Conservation (phyloP, 2,888 invertebrate species). For the Drosophila emarginata region DNA sequence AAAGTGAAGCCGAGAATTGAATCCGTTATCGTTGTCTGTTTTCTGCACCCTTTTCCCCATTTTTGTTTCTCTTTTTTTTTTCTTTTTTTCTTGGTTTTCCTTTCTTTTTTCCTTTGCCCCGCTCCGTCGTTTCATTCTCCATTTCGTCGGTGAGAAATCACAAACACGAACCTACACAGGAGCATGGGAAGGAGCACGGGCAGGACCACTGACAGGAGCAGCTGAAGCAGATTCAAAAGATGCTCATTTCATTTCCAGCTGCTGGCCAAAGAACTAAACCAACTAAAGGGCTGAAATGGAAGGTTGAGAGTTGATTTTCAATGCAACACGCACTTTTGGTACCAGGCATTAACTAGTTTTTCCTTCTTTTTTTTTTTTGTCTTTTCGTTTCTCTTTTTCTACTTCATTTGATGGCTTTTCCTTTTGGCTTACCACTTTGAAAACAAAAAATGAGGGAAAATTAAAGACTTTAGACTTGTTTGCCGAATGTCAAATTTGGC, state of each 20-base stretch:
- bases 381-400: too few relatives aligned
- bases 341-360: not conserved
- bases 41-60: not conserved
- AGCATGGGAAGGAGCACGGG: not conserved
- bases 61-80: not conserved
- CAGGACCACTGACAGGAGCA: slow-evolving; percentile 1
- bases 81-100: not conserved
- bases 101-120: not conserved
- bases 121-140: not conserved
- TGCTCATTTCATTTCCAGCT: slow-evolving; percentile 7
- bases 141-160: not conserved
- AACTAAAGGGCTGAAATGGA: not conserved
- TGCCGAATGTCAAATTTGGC: too few relatives aligned
- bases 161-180: not conserved
- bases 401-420: not conserved
- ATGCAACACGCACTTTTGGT: not conserved
- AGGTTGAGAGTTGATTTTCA: not conserved
- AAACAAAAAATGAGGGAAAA: too few relatives aligned
- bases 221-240: slow-evolving; percentile 16
- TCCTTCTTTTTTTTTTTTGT: not conserved
- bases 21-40: slow-evolving; percentile 21
- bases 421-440: too few relatives aligned
- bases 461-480: too few relatives aligned
- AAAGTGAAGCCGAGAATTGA: slow-evolving; percentile 28
- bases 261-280: not conserved